These are phyloP conservation scores for Dione vanillae DNA, from an alignment of 2,888 invertebrate genomes.

Conservation along the genomic window DNA sequence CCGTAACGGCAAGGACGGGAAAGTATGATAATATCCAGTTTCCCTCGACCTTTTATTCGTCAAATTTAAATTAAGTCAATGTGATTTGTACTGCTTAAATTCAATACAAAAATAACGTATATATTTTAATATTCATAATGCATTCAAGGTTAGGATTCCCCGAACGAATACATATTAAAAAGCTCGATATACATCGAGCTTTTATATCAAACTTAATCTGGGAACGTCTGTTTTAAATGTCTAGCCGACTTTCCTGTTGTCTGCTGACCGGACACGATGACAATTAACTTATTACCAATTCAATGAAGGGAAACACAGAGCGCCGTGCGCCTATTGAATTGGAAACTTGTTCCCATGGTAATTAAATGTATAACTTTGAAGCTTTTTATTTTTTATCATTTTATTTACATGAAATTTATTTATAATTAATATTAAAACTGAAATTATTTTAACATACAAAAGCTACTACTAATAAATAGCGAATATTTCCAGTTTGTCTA, in stretches of 20 bases:
- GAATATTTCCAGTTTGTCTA: background rate
- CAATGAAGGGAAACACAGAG: slow-evolving; percentile 72
- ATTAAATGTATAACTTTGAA: slow-evolving; percentile 17
- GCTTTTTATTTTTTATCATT: slow-evolving; percentile 2
- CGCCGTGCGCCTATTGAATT: slow-evolving; percentile 56
- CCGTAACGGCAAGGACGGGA: slow-evolving; percentile 15
- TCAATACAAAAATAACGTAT: background rate
- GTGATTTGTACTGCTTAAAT: background rate
- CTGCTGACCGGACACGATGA: slow-evolving; percentile 56
- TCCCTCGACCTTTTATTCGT: slow-evolving; percentile 3
- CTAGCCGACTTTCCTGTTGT: slow-evolving; percentile 43
- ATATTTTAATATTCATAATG: slow-evolving; percentile 5
- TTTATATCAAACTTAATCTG: slow-evolving; percentile 31
- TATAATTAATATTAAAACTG: background rate
- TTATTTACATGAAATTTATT: background rate
- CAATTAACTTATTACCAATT: slow-evolving; percentile 76
- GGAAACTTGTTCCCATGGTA: slow-evolving; percentile 28
- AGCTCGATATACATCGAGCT: slow-evolving; percentile 1
- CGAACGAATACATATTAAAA: slow-evolving; percentile 11
- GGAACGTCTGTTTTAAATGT: slow-evolving; percentile 18
- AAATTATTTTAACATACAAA: background rate
- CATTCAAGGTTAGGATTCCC: slow-evolving; percentile 24
- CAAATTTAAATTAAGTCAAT: slow-evolving; percentile 2
- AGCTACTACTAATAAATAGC: background rate
- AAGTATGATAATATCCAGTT: slow-evolving; percentile 18